A percentile compares a stretch with the other conserved stretches of the same genome.
Conservation (phyloP, 2,797 vertebrate species). For the Fringilla coelebs region DNA sequence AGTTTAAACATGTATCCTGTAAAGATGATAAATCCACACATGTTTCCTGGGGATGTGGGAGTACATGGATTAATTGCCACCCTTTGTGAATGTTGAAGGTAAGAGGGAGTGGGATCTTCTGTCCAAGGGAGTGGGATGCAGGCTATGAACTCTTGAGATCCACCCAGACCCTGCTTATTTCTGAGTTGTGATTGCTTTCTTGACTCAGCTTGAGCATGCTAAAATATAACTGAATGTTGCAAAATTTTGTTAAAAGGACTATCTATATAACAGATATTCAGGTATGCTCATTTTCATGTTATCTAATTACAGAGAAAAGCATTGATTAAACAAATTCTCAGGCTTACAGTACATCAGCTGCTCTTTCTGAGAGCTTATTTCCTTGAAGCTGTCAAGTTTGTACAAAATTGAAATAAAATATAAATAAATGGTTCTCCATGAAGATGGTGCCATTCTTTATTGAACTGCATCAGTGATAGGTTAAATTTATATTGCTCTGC, state of each 20-base stretch:
- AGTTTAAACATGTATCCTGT: not conserved
- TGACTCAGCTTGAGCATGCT: not conserved
- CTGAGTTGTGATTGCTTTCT: not conserved
- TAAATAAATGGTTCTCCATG: slow-evolving; percentile 41
- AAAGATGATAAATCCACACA: not conserved
- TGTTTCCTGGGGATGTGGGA: not conserved
- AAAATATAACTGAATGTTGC: not conserved
- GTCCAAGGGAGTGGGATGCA: not conserved
- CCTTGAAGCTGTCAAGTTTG: slow-evolving; percentile 1
- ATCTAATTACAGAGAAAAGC: not conserved
- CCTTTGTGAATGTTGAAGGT: not conserved
- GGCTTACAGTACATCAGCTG: not conserved
- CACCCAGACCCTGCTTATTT: not conserved
- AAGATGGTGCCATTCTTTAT: slow-evolving; percentile 45
- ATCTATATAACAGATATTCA: not conserved
- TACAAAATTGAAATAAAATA: slow-evolving; percentile 58
- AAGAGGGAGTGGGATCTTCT: not conserved
- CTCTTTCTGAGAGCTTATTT: slow-evolving; percentile 23
- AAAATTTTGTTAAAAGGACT: not conserved
- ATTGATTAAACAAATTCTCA: not conserved
- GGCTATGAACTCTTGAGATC: not conserved
- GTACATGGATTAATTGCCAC: not conserved
- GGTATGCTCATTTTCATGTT: not conserved
- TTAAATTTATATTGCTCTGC: slow-evolving; percentile 62
- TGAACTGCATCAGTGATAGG: slow-evolving; percentile 23